Evolutionary conservation across 2,113 vertebrate genomes (phyloP).

Genomic region (Cyanoramphus novaezelandiae): DNA sequence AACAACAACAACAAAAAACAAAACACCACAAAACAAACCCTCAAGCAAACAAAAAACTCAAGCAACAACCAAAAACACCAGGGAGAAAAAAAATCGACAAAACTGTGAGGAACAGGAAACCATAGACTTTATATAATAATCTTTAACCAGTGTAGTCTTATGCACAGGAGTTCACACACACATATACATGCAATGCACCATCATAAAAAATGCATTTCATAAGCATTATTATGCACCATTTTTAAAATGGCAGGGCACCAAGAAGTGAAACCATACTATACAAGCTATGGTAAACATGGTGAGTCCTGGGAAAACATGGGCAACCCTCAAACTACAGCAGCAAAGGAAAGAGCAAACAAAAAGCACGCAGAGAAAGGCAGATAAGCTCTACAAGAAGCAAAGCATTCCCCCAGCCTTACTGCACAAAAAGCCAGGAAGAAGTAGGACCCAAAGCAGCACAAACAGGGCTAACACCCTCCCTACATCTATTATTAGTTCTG

Average conservation of each 20-base stretch:
- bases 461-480: background rate
- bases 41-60: background rate
- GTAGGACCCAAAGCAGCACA: background rate
- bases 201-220: background rate
- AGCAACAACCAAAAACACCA: no score
- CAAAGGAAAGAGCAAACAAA: background rate
- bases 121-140: background rate
- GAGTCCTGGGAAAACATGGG: background rate
- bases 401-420: fast-evolving
- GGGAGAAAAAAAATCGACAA: background rate
- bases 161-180: background rate
- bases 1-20: background rate
- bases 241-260: background rate
- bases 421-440: background rate
- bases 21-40: no score
- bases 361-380: background rate
- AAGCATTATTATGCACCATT: background rate
- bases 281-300: background rate
- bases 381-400: background rate
- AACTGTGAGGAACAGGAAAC: background rate
- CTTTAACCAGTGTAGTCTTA: background rate
- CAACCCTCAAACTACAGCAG: background rate
- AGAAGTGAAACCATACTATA: background rate
- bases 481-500: background rate
- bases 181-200: background rate